Percentiles rank a stretch among this genome's conserved stretches.
phyloP scores from a whole-genome alignment of 2,113 vertebrate species.

The Antechinus stuartii region DNA sequence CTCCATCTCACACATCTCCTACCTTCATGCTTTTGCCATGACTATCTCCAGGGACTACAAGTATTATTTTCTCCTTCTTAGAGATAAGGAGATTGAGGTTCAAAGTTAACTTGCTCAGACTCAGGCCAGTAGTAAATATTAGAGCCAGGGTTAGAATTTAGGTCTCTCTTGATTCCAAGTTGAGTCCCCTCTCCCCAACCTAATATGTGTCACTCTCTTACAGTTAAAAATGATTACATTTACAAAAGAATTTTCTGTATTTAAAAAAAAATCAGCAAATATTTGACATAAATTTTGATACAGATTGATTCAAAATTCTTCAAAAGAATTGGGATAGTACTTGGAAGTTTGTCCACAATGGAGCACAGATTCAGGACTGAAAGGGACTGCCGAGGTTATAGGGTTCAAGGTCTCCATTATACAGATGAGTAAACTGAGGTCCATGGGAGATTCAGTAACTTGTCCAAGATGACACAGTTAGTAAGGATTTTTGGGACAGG shows the following conservation, averaged over 20 bases:
- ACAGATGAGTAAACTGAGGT: not conserved
- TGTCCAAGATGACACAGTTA: not conserved
- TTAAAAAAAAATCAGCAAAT: not conserved
- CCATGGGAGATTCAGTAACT: not conserved
- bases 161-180: not conserved
- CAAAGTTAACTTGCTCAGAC: not conserved
- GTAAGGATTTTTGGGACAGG: not conserved
- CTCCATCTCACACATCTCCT: not conserved
- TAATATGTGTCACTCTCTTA: not conserved
- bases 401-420: not conserved
- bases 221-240: not conserved
- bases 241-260: not conserved
- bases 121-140: not conserved
- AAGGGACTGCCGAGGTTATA: not conserved
- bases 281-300: not conserved
- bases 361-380: not conserved
- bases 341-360: not conserved
- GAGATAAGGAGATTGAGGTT: not conserved
- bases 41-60: not conserved
- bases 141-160: not conserved
- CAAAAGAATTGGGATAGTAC: not conserved
- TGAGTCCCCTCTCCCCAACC: not conserved
- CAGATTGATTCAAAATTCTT: not conserved
- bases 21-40: not conserved
- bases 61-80: not conserved